Evolutionary conservation across 2,113 vertebrate genomes (phyloP).

Genomic region (Psittacus erithacus): DNA sequence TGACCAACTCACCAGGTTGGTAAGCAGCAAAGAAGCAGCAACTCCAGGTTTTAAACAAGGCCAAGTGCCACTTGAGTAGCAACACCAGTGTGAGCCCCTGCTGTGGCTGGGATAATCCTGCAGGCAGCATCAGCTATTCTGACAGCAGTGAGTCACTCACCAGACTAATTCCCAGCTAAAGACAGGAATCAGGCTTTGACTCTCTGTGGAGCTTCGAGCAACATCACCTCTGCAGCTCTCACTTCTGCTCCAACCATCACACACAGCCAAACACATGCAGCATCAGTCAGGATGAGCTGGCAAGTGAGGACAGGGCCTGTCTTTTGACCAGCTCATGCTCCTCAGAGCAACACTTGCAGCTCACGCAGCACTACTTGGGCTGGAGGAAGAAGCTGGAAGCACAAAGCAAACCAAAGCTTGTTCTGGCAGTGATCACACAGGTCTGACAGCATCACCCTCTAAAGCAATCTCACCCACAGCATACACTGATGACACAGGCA

Average conservation of each 20-base stretch:
- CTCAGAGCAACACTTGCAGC: neutral
- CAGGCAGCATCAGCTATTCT: neutral
- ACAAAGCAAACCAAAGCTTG: neutral
- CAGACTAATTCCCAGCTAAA: slow-evolving; percentile 1
- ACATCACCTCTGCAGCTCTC: neutral
- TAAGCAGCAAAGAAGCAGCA: neutral
- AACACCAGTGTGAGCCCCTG: neutral
- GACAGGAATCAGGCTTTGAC: neutral
- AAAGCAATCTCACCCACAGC: neutral
- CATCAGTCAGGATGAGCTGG: neutral
- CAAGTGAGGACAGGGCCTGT: neutral
- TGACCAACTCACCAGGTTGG: neutral
- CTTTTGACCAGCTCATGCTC: neutral
- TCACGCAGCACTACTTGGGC: neutral
- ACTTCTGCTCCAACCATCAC: neutral
- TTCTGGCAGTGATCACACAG: neutral
- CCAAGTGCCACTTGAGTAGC: neutral
- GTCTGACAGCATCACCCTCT: slow-evolving; percentile 19
- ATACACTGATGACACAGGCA: neutral
- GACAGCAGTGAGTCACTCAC: neutral
- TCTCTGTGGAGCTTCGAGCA: neutral
- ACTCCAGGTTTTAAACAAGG: neutral
- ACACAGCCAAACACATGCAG: neutral
- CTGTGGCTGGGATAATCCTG: neutral
- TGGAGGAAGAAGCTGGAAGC: neutral